Evolutionary conservation across 2,888 invertebrate species (phyloP).

Genomic region (Kryphioiulus occultus): DNA sequence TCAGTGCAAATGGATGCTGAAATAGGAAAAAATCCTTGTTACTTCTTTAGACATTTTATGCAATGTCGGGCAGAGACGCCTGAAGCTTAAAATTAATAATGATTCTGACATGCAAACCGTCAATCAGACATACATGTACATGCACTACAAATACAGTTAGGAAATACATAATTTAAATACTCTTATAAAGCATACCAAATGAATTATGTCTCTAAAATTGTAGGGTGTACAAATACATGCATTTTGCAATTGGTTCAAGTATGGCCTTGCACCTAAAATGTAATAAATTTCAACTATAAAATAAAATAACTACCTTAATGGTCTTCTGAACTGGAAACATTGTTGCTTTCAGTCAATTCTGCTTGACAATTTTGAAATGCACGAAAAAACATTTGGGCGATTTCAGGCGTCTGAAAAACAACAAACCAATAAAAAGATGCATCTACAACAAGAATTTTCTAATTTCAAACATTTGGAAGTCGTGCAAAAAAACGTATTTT

Average conservation of each 20-base stretch:
- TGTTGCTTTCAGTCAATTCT: background rate
- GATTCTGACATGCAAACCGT: too few relatives aligned
- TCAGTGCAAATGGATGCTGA: background rate
- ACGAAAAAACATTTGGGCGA: background rate
- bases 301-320: background rate
- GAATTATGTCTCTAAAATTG: too few relatives aligned
- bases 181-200: too few relatives aligned
- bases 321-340: background rate
- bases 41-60: background rate
- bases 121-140: too few relatives aligned
- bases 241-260: too few relatives aligned
- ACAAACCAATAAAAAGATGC: background rate
- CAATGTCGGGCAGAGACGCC: background rate
- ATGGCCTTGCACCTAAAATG: background rate
- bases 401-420: constrained; percentile 28
- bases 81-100: too few relatives aligned
- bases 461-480: background rate
- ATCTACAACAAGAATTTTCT: background rate
- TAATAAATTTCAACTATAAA: background rate
- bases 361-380: background rate
- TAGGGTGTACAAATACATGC: too few relatives aligned
- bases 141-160: too few relatives aligned
- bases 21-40: background rate
- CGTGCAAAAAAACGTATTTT: background rate
- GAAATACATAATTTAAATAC: too few relatives aligned